A percentile compares a stretch with the other conserved stretches of the same genome.
phyloP scores from a whole-genome alignment of 1,140 invertebrate genomes.

The Nebria ingens region DNA sequence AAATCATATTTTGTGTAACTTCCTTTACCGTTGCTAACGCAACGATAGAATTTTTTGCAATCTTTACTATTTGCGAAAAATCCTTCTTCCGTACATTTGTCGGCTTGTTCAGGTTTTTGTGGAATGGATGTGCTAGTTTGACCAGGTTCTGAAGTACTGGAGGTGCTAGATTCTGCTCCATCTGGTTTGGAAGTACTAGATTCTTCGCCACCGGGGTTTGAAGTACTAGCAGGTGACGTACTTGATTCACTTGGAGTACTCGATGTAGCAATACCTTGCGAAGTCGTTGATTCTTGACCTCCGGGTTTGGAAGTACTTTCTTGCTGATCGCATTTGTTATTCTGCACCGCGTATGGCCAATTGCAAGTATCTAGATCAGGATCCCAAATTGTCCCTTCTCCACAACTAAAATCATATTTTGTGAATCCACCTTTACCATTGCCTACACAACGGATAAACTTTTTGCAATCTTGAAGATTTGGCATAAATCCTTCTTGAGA shows the following conservation, averaged over 20 bases:
- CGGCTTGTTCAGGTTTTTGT: not conserved
- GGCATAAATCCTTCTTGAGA: slow-evolving; percentile 40
- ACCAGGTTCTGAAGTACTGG: not conserved
- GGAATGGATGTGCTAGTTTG: not conserved
- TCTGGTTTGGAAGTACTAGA: slow-evolving; percentile 9
- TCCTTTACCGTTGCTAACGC: slow-evolving; percentile 43
- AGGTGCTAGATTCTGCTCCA: slow-evolving; percentile 4
- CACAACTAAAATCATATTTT: slow-evolving; percentile 52
- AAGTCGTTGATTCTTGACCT: slow-evolving; percentile 10
- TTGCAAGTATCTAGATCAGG: slow-evolving; percentile 37
- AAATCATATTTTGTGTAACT: slow-evolving; percentile 46
- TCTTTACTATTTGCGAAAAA: slow-evolving; percentile 39
- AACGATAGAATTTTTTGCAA: slow-evolving; percentile 60
- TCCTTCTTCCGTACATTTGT: slow-evolving; percentile 23
- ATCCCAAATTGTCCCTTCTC: slow-evolving; percentile 43
- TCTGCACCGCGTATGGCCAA: slow-evolving; percentile 34
- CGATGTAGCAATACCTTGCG: slow-evolving; percentile 16
- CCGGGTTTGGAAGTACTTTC: slow-evolving; percentile 2
- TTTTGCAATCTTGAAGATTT: slow-evolving; percentile 36
- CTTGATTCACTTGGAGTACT: slow-evolving; percentile 14
- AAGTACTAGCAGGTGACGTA: not conserved
- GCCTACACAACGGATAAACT: slow-evolving; percentile 57
- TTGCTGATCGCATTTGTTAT: slow-evolving; percentile 19
- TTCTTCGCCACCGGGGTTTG: slow-evolving; percentile 13
- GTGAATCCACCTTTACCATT: slow-evolving; percentile 43